phyloP scores from a whole-genome alignment of 1,140 invertebrate genomes.

The Nasonia longicornis region DNA sequence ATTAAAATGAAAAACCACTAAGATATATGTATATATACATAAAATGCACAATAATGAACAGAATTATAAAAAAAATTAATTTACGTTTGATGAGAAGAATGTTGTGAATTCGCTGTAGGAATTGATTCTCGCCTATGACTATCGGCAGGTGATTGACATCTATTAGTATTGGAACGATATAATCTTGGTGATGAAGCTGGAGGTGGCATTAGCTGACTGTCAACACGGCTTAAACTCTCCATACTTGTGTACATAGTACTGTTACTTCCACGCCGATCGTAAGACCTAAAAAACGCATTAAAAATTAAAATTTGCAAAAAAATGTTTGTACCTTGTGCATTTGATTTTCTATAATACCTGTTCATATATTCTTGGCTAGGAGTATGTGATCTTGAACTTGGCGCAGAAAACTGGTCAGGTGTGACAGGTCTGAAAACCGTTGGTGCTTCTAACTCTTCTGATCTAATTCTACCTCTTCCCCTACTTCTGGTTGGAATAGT shows the following conservation, averaged over 20 bases:
- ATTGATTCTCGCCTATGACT: slow-evolving; percentile 46
- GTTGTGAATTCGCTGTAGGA: slow-evolving; percentile 37
- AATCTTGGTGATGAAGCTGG: slow-evolving; percentile 56
- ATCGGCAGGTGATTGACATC: slow-evolving; percentile 53
- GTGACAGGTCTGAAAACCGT: slow-evolving; percentile 67
- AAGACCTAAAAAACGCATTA: slow-evolving; percentile 53
- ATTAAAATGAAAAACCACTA: slow-evolving; percentile 13
- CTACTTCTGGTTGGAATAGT: slow-evolving; percentile 68
- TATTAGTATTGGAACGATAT: slow-evolving; percentile 54
- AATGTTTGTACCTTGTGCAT: slow-evolving; percentile 17
- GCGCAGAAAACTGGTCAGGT: slow-evolving; percentile 69
- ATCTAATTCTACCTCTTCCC: slow-evolving; percentile 69
- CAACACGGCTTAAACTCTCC: slow-evolving; percentile 65
- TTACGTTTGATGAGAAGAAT: slow-evolving; percentile 43
- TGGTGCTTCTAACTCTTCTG: slow-evolving; percentile 63
- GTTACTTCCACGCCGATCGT: slow-evolving; percentile 65
- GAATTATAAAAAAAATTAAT: not conserved
- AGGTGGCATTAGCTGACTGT: slow-evolving; percentile 60
- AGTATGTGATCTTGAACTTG: slow-evolving; percentile 69
- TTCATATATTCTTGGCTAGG: slow-evolving; percentile 67
- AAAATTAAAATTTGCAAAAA: slow-evolving; percentile 25
- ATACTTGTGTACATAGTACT: slow-evolving; percentile 68
- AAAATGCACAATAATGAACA: not conserved
- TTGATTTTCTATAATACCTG: slow-evolving; percentile 51
- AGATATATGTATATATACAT: not conserved